phyloP scores from a whole-genome alignment of 2,113 vertebrate species.

The Chrysemys picta region DNA sequence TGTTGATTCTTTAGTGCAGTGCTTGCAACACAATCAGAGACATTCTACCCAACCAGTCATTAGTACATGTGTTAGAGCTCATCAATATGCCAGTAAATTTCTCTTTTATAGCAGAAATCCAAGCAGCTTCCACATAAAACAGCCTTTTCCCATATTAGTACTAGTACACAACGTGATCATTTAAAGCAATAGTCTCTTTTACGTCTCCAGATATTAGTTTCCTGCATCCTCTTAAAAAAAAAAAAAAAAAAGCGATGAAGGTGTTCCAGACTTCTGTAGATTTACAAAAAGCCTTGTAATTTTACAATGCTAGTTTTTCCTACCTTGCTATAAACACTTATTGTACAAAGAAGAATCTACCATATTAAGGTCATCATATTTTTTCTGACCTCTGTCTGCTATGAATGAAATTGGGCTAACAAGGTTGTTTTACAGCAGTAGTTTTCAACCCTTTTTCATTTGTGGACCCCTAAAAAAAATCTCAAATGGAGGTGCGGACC shows the following conservation, averaged over 20 bases:
- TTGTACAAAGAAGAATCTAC: constrained; percentile 4
- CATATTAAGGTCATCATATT: neutral
- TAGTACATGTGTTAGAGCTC: neutral
- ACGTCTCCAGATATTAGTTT: constrained; percentile 2
- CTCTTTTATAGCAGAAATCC: constrained; percentile 40
- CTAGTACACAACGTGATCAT: constrained; percentile 36
- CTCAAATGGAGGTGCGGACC: no score
- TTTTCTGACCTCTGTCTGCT: neutral
- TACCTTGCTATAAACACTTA: neutral
- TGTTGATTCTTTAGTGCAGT: neutral
- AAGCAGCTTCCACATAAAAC: constrained; percentile 13
- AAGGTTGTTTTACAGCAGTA: neutral
- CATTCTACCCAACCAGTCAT: neutral
- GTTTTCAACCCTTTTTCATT: no score
- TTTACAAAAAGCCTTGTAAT: neutral
- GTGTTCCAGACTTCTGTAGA: neutral
- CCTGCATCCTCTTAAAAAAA: neutral
- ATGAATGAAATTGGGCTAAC: neutral
- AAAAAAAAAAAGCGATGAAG: constrained; percentile 9
- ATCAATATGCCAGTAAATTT: neutral
- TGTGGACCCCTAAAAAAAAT: no score
- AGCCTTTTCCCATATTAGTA: neutral
- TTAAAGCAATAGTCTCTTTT: constrained; percentile 38
- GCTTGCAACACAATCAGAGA: neutral
- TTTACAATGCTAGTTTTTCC: neutral